Evolutionary conservation across 2,113 vertebrate species (phyloP), one percentile per base, ranked within the genome.

Genomic region (Lagenorhynchus albirostris): DNA sequence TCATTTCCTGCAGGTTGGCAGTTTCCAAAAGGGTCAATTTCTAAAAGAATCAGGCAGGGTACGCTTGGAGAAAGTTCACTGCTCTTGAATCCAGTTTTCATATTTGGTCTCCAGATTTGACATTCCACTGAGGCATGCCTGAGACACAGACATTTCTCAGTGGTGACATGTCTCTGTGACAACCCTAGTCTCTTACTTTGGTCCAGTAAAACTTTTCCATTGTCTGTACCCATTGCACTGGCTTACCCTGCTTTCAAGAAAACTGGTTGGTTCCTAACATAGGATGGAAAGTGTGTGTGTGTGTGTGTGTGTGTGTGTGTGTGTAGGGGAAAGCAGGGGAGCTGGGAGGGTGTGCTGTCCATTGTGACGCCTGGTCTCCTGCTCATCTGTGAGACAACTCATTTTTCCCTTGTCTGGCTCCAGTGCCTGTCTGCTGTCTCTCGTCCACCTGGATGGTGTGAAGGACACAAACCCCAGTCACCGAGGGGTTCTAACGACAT

Each of bases 1-100:
- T 96, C 79, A 98, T 89, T 95, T 97, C 96, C 91, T 95, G 89
- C 23, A 97, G 18, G 55, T 83, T 97, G 93, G 91, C 79, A 97
- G 89, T 38, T 82, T 96, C 44, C 67, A 81, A 90, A 92, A 92
- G 53, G 55, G 82, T 94, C 81, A 89, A 3, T 82, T 97, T 96
- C 81, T 84, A 91, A 91, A 91, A 89, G 62, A 88, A 81, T 68
- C 70, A 29, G 85, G 71, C 47, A 82, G 47, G 53, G 38, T 33
- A 81, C 4, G 47, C 41, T 71, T 91, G 53, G 87, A 91, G 74
- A 76, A 71, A 71, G 29, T 85, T 94, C 62, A 85, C 10, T 38
- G 44, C 8, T 91, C 83, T n/a, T 62, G 7, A 47, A 82, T 20
- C 81, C 41, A 85, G 33, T 44, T 88, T 84, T 82, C 33, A 83